Evolutionary conservation across 1,140 invertebrate genomes (phyloP).

Genomic region (Teleopsis dalmanni): DNA sequence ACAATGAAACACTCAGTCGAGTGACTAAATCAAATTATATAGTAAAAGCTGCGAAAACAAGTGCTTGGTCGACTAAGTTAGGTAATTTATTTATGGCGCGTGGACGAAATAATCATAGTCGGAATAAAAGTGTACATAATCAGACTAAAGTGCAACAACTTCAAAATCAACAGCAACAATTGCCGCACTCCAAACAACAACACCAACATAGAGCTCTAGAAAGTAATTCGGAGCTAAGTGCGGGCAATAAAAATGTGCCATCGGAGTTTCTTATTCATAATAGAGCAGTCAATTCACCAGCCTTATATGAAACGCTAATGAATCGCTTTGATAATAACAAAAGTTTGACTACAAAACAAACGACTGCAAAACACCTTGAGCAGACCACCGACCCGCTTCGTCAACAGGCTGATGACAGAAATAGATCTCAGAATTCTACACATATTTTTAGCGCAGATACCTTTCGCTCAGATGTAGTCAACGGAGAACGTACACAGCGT

Average conservation of each 20-base stretch:
- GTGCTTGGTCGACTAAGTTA: background rate
- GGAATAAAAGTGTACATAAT: constrained; percentile 13
- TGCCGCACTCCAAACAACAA: constrained; percentile 12
- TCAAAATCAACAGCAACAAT: constrained; percentile 17
- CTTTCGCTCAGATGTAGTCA: constrained; percentile 13
- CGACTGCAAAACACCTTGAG: constrained; percentile 32
- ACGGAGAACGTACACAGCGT: constrained; percentile 3
- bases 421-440: constrained; percentile 42
- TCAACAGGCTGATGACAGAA: no score
- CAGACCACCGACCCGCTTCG: constrained; percentile 39
- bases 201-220: constrained; percentile 14
- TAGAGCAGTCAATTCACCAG: no score
- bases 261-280: background rate
- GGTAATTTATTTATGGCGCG: constrained; percentile 30
- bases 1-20: background rate
- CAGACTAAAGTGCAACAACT: constrained; percentile 4
- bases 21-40: background rate
- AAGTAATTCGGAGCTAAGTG: background rate
- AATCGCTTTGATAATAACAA: background rate
- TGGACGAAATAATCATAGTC: constrained; percentile 42
- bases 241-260: background rate
- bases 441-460: constrained; percentile 37
- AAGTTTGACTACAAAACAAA: background rate
- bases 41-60: background rate
- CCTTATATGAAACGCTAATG: no score